phyloP scores from a whole-genome alignment of 2,888 invertebrate species.

The Meghimatium bilineatum region DNA sequence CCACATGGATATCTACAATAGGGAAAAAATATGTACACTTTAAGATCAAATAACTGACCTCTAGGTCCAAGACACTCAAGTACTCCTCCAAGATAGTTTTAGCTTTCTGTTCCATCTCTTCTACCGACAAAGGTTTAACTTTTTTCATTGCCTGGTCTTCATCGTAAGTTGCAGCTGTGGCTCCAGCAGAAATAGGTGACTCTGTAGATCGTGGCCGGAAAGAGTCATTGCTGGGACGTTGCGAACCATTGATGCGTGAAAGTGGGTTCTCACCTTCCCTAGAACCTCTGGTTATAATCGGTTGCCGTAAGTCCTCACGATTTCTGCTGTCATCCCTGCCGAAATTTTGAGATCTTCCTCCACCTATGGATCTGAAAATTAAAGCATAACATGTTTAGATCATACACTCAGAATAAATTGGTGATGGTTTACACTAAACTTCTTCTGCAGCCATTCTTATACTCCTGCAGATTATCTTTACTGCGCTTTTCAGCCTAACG shows the following conservation, averaged over 20 bases:
- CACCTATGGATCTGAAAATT: slow-evolving; percentile 51
- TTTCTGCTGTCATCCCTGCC: slow-evolving; percentile 64
- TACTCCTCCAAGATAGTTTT: slow-evolving; percentile 79
- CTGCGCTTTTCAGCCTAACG: no score
- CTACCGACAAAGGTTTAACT: slow-evolving; percentile 59
- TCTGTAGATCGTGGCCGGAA: background rate
- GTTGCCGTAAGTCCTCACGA: slow-evolving; percentile 51
- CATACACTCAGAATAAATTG: no score
- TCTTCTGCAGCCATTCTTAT: no score
- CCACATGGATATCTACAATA: no score
- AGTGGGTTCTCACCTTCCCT: slow-evolving; percentile 51
- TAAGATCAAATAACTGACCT: slow-evolving; percentile 72
- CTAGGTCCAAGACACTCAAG: slow-evolving; percentile 77
- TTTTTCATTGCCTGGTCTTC: slow-evolving; percentile 41
- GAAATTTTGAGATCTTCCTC: slow-evolving; percentile 56
- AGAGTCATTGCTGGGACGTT: slow-evolving; percentile 30
- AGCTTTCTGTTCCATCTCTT: slow-evolving; percentile 77
- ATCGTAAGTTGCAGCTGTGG: background rate
- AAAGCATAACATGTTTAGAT: background rate
- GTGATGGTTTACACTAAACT: no score
- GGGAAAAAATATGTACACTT: background rate
- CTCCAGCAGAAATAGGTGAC: background rate
- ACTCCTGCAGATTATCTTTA: no score
- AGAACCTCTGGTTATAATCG: slow-evolving; percentile 31
- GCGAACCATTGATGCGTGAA: slow-evolving; percentile 18